Evolutionary conservation across 2,113 vertebrate species (phyloP).

Genomic region (Rhizomys pruinosus): DNA sequence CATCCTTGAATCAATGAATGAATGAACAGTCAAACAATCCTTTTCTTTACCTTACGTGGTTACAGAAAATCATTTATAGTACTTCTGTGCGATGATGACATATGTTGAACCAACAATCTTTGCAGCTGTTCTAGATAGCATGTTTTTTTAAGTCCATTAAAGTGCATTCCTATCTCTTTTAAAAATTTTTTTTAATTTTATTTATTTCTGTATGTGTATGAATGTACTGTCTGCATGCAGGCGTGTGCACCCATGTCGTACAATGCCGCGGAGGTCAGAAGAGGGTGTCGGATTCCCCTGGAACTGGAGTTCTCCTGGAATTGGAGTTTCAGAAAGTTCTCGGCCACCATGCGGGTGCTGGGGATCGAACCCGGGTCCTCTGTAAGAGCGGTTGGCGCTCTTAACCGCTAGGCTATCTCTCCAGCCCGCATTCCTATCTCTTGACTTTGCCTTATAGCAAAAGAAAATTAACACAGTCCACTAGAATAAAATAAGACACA

Average conservation of each 20-base stretch:
- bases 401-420: too few relatives aligned
- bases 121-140: not conserved
- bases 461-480: not conserved
- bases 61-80: not conserved
- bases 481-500: conserved; percentile 17
- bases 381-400: too few relatives aligned
- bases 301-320: too few relatives aligned
- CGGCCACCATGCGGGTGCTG: too few relatives aligned
- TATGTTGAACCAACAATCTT: not conserved
- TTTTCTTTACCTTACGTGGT: not conserved
- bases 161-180: not conserved
- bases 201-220: too few relatives aligned
- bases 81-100: not conserved
- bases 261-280: too few relatives aligned
- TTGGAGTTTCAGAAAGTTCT: too few relatives aligned
- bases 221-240: too few relatives aligned
- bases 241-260: too few relatives aligned
- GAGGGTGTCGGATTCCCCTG: too few relatives aligned
- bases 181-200: too few relatives aligned
- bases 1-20: not conserved
- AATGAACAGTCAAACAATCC: not conserved
- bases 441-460: not conserved
- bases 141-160: not conserved
- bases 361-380: too few relatives aligned
- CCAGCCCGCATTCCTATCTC: not conserved